Evolutionary conservation across 2,888 invertebrate species (phyloP).

Genomic region (Lasioglossum figueresi): DNA sequence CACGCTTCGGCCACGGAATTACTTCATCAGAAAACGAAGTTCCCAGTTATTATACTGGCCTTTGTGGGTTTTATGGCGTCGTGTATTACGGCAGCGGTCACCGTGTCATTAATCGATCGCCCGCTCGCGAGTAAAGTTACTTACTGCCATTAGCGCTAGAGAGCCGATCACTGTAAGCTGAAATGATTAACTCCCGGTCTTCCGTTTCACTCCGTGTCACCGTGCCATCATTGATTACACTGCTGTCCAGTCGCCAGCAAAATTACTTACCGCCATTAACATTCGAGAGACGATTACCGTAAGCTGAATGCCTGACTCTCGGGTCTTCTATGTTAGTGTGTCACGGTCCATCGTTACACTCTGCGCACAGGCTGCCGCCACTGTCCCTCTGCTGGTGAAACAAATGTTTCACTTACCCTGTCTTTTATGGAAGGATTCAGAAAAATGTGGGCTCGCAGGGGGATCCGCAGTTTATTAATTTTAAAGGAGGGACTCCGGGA

Average conservation of each 20-base stretch:
- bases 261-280: too few species aligned
- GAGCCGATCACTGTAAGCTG: not conserved
- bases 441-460: not conserved
- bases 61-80: not conserved
- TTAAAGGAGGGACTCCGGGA: not conserved
- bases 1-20: conserved; percentile 35
- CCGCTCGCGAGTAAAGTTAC: not conserved
- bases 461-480: not conserved
- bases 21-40: conserved; percentile 12
- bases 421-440: not conserved
- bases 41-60: not conserved
- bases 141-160: not conserved
- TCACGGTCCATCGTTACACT: not conserved
- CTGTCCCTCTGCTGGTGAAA: not conserved
- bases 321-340: not conserved
- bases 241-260: not conserved
- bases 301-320: not conserved
- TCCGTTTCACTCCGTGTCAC: not conserved
- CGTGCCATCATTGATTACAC: not conserved
- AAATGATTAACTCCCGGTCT: not conserved
- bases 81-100: not conserved
- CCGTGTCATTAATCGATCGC: not conserved
- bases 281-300: not conserved
- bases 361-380: not conserved
- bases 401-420: not conserved